These are phyloP conservation scores for Sminthurinus aureus DNA, from an alignment of 2,888 invertebrate species.

Conservation along the genomic window DNA sequence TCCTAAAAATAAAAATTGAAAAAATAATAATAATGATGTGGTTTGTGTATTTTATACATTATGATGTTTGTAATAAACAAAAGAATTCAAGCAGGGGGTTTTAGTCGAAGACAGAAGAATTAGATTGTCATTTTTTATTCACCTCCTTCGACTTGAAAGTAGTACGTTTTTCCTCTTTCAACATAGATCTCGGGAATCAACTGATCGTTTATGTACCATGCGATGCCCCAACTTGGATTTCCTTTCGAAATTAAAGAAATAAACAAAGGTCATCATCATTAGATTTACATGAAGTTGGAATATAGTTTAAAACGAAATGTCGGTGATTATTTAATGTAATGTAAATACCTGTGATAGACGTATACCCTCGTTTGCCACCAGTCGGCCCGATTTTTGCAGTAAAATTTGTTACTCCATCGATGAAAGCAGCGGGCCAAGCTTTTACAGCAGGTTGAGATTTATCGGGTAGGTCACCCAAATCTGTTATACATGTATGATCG, in stretches of 20 bases:
- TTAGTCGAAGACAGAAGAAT: too few species aligned
- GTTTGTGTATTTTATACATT: too few species aligned
- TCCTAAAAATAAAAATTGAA: constrained; percentile 62
- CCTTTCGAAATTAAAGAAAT: constrained; percentile 56
- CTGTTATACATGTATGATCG: constrained; percentile 47
- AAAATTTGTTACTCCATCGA: constrained; percentile 72
- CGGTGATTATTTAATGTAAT: too few species aligned
- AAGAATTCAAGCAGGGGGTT: too few species aligned
- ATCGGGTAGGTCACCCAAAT: constrained; percentile 36
- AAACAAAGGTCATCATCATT: too few species aligned
- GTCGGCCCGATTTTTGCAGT: constrained; percentile 84
- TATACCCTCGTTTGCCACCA: constrained; percentile 81
- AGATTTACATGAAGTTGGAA: too few species aligned
- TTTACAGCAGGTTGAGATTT: constrained; percentile 62
- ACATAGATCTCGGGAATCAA: constrained; percentile 63
- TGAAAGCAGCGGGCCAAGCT: constrained; percentile 75
- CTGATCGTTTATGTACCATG: constrained; percentile 63
- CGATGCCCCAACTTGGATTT: constrained; percentile 62
- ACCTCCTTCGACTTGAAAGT: constrained; percentile 63
- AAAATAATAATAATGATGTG: too few species aligned
- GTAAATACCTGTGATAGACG: constrained; percentile 74
- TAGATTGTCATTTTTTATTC: background rate
- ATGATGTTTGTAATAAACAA: too few species aligned
- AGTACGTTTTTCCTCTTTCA: constrained; percentile 62
- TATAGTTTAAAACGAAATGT: too few species aligned